Percentiles rank a stretch among this genome's conserved stretches.
Conservation (phyloP, 2,113 vertebrate genomes). For the Melanotaenia duboulayi region DNA sequence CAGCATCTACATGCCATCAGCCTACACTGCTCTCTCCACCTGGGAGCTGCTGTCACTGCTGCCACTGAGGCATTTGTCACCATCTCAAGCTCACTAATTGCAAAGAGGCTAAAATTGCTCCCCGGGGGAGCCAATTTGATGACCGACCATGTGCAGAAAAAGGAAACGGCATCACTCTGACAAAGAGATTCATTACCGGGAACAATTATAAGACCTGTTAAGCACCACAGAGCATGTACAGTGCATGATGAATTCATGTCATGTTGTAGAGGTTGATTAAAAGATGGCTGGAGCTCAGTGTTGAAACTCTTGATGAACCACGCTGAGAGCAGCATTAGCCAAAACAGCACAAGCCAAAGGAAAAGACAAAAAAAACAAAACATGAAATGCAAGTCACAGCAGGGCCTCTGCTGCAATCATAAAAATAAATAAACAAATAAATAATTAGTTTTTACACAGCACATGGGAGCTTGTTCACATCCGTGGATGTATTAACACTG, state of each 20-base stretch:
- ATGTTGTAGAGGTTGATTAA: neutral
- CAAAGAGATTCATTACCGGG: constrained; percentile 27
- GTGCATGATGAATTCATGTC: constrained; percentile 2
- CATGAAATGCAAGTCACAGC: neutral
- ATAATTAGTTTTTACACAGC: neutral
- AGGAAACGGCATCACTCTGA: constrained; percentile 18
- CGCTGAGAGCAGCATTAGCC: neutral
- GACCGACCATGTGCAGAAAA: constrained; percentile 39
- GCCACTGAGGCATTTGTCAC: constrained; percentile 13
- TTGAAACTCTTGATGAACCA: neutral
- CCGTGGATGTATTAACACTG: too few species aligned
- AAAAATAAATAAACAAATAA: neutral
- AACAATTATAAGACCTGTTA: constrained; percentile 19
- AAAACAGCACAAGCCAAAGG: neutral
- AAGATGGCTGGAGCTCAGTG: neutral
- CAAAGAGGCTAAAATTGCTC: constrained; percentile 47
- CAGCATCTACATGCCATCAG: neutral
- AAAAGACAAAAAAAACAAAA: neutral
- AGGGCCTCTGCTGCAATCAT: neutral
- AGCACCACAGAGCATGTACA: neutral
- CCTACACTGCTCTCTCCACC: neutral
- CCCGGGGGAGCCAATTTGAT: constrained; percentile 48
- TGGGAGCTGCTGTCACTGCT: constrained; percentile 31
- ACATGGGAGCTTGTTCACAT: neutral
- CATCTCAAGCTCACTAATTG: constrained; percentile 42